Conservation (phyloP, 2,797 vertebrate species). For the Poeciliopsis presidionis region DNA sequence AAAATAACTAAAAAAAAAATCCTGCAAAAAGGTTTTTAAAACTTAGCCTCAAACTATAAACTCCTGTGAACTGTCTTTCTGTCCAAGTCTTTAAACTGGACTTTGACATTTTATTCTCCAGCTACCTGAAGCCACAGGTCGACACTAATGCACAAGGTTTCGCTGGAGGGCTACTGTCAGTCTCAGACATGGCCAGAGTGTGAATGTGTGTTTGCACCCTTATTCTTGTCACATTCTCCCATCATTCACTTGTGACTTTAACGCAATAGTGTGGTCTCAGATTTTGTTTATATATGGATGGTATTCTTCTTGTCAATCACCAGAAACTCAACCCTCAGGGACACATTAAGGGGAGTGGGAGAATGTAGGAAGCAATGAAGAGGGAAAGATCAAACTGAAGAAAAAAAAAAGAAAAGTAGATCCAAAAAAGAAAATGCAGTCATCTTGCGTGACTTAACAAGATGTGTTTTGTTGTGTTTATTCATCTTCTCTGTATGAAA, state of each 20-base stretch:
- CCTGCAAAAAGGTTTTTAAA: neutral
- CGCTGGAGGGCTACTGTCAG: conserved; percentile 40
- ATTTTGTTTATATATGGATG: conserved; percentile 71
- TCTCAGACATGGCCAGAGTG: conserved; percentile 20
- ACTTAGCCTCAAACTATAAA: neutral
- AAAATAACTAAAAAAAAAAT: neutral
- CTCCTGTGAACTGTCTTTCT: neutral
- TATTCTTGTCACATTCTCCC: conserved; percentile 36
- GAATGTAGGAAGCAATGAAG: conserved; percentile 64
- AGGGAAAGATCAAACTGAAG: conserved; percentile 55
- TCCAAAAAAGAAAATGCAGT: conserved; percentile 27
- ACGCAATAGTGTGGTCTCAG: conserved; percentile 60
- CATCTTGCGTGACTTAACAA: conserved; percentile 32
- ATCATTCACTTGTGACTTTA: conserved; percentile 56
- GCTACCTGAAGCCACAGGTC: conserved; percentile 29
- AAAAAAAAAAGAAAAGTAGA: conserved; percentile 3
- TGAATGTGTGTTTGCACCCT: conserved; percentile 18
- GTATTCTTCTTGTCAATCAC: conserved; percentile 66
- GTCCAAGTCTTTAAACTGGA: neutral
- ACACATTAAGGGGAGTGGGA: conserved; percentile 54
- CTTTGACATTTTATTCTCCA: conserved; percentile 24
- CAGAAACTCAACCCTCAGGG: conserved; percentile 60
- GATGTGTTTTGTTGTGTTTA: conserved; percentile 46
- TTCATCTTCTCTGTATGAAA: conserved; percentile 34
- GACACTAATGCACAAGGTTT: conserved; percentile 19